Base-by-base conservation (phyloP, 2,797 vertebrate genomes). In the Garrulus glandarius region DNA sequence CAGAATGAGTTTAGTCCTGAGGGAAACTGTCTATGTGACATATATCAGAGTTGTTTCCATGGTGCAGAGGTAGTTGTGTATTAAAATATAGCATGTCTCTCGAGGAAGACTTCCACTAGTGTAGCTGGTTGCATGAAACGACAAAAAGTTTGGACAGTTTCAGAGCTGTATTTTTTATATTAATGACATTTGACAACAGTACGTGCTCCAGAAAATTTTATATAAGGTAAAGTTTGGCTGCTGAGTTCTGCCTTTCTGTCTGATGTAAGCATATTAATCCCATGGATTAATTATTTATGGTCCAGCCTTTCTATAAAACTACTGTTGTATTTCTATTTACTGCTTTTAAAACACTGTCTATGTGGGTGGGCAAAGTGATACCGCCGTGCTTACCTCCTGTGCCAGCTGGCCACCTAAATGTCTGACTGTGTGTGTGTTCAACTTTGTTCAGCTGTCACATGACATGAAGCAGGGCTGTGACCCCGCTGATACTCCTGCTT, bases 401-500 rank as follows among this genome's bases (percentile, higher is more conserved):
- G 97, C 97, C 97, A 98, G 97, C 96, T 97, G 98, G 97, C 97
- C 97, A 97, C 96, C 97, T 96, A 26, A 27, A 78, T 39, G 75
- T 96, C 97, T 97, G 97, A 22, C 84, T 92, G 97, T 97, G 97
- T 97, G 97, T 98, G 97, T 98, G 97, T 98, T 81, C 97, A 95
- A 50, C 94, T 91, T 65, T 68, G 71, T 85, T 96, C 85, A 76
- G 68, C 93, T 96, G 97, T 94, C 92, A 69, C 92, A 83, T 71
- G 97, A 98, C 97, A 97, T 49, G 94, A 97, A 98, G 95, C 98
- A 98, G 98, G 96, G 95, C 97, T 97, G 74, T 96, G 98, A 98
- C 98, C 98, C 91, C 49, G 8, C 84, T 78, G 96, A 95, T 92
- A 93, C 95, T 97, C 95, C 88, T 95, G 97, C 98, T 98, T 98